Base-by-base conservation (phyloP, 2,797 vertebrate genomes). In the Tympanoctomys barrerae region DNA sequence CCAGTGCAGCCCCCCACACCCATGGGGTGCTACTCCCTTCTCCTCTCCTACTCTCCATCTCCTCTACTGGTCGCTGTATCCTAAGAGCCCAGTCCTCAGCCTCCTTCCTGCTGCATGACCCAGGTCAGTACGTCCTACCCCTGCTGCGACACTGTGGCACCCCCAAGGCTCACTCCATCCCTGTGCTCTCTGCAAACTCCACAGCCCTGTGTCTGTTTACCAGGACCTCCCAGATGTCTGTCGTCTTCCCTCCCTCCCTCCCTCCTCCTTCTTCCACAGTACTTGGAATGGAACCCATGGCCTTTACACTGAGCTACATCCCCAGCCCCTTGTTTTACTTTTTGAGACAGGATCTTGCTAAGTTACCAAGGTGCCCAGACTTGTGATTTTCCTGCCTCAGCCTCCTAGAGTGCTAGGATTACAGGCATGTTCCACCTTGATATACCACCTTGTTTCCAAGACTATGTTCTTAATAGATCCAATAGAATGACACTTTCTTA, bases 91-190 rank as follows among this genome's bases (percentile, higher is more conserved):
- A 33, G 39, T 57, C 64, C 26, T 57, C 13, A 33, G 33, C 10
- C 49, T 33, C 16, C 33, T 46, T 73, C 61, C 39, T 59, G 0
- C 12, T 24, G 19, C 10, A 14, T 54, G 26, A 13, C 57, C 18
- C 31, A 8, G 57, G 49, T 11, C 61, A 19, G 75, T n/a, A 42
- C 10, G 11, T 49, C 70, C 61, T 7, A 2, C 0, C 1, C 7
- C 6, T 3, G 7, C 39, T 77, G 9, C 33, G 1, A 22, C 21
- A 33, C 21, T 24, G 5, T 0, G 6, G 22, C 2, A 4, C 21
- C 33, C 54, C 26, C 5, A 0, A 16, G 26, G 19, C 70, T 42
- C 3, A 2, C 28, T 46, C 22, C 21, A 36, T 28, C 2, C n/a
- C 19, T 21, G 57, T 24, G 24, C 31, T 36, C 82, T 28, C 21